These are phyloP conservation scores for Parnassius mnemosyne DNA, from an alignment of 2,888 invertebrate genomes.

Conservation along the genomic window DNA sequence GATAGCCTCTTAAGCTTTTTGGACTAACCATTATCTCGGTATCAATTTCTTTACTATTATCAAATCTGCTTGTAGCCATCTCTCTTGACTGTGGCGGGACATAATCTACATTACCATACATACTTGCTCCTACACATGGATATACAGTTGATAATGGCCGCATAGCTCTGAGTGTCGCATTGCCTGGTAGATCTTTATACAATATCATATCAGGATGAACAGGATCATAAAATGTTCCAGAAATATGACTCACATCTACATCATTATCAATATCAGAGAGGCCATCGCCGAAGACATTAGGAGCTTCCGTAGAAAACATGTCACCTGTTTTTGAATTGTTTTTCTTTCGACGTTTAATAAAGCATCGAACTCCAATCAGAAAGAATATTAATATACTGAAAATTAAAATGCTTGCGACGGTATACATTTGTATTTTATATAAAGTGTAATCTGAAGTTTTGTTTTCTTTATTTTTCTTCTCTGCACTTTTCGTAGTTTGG, in stretches of 20 bases:
- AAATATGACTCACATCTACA: slow-evolving; percentile 68
- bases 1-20: slow-evolving; percentile 65
- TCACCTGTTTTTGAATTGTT: slow-evolving; percentile 64
- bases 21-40: slow-evolving; percentile 63
- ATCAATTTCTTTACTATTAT: slow-evolving; percentile 48
- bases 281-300: slow-evolving; percentile 68
- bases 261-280: slow-evolving; percentile 72
- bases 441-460: slow-evolving; percentile 38
- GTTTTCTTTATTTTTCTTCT: slow-evolving; percentile 6
- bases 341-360: slow-evolving; percentile 45
- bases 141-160: slow-evolving; percentile 70
- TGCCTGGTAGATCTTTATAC: slow-evolving; percentile 64
- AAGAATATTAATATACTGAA: slow-evolving; percentile 28
- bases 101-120: slow-evolving; percentile 70
- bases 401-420: slow-evolving; percentile 29
- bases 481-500: slow-evolving; percentile 7
- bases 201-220: slow-evolving; percentile 73
- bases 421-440: slow-evolving; percentile 33
- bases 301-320: slow-evolving; percentile 70
- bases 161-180: slow-evolving; percentile 68
- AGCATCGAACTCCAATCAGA: slow-evolving; percentile 50
- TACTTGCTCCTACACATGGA: slow-evolving; percentile 62
- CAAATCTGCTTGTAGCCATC: slow-evolving; percentile 45
- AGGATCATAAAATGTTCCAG: slow-evolving; percentile 72
- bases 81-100: slow-evolving; percentile 56